These are phyloP conservation scores for Amblyopsis rosae DNA, from an alignment of 2,113 vertebrate genomes.

Conservation along the genomic window DNA sequence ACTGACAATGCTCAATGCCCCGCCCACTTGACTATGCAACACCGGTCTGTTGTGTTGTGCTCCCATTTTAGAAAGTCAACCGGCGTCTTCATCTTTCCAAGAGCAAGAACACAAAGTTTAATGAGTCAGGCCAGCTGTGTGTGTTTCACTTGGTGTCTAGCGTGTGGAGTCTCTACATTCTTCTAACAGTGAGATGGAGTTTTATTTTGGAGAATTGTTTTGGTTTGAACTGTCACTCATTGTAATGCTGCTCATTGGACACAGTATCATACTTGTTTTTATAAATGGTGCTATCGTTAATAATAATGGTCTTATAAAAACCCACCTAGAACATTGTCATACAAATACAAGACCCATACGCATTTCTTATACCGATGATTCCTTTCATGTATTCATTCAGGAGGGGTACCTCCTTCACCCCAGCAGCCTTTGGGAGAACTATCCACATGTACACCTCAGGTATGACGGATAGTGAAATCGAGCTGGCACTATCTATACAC, in stretches of 20 bases:
- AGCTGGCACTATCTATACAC: not conserved
- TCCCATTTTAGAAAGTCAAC: slow-evolving; percentile 87
- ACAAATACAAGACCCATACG: too few relatives aligned
- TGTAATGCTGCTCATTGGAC: not conserved
- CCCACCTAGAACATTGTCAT: too few relatives aligned
- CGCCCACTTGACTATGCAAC: slow-evolving; percentile 1
- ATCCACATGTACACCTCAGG: slow-evolving; percentile 93
- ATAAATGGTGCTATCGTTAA: too few relatives aligned
- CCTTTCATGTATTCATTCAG: slow-evolving; percentile 61
- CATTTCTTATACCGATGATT: not conserved
- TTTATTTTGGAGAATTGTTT: not conserved
- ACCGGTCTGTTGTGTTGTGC: slow-evolving; percentile 6
- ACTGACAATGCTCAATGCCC: not conserved
- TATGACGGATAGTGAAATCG: slow-evolving; percentile 65
- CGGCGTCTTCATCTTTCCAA: slow-evolving; percentile 97
- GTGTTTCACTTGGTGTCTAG: slow-evolving; percentile 92
- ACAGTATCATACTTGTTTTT: not conserved
- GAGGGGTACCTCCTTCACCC: slow-evolving; percentile 94
- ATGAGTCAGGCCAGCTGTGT: slow-evolving; percentile 94
- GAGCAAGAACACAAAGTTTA: slow-evolving; percentile 97
- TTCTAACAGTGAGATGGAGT: slow-evolving; percentile 82
- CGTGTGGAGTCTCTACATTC: slow-evolving; percentile 90
- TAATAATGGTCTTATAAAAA: too few relatives aligned
- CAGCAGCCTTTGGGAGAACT: slow-evolving; percentile 94
- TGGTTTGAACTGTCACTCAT: not conserved